Conservation (phyloP, 1,140 invertebrate species). For the Drosophila azteca region DNA sequence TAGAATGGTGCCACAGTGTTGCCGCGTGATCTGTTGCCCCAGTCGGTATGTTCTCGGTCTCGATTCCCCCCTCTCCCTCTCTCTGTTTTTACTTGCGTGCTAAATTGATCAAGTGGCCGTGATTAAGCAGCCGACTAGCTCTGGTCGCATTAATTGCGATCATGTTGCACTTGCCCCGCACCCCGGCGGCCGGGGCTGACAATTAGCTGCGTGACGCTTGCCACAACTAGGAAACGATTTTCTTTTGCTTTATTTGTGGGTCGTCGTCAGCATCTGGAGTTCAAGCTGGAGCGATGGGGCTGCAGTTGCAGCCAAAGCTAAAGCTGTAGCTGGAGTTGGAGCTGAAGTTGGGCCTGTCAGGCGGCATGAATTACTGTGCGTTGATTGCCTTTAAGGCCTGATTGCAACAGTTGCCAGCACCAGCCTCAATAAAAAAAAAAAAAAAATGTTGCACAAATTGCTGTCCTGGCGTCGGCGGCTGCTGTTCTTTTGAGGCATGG, state of each 20-base stretch:
- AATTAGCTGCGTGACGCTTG: slow-evolving; percentile 70
- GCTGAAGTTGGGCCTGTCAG: slow-evolving; percentile 44
- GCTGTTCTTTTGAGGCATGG: slow-evolving; percentile 59
- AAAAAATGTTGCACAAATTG: slow-evolving; percentile 64
- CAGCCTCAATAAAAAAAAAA: slow-evolving; percentile 18
- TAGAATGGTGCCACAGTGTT: too few species aligned
- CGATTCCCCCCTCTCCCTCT: background rate
- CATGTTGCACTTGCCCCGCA: slow-evolving; percentile 48
- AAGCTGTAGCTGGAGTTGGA: slow-evolving; percentile 2
- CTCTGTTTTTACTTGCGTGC: slow-evolving; percentile 30
- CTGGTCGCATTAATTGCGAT: slow-evolving; percentile 68
- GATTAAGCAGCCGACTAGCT: slow-evolving; percentile 39
- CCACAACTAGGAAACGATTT: slow-evolving; percentile 40
- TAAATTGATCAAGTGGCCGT: slow-evolving; percentile 59
- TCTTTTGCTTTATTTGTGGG: slow-evolving; percentile 30
- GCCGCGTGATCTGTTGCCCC: too few species aligned
- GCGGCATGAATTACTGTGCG: slow-evolving; percentile 76
- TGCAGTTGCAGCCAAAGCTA: background rate
- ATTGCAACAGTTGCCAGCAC: slow-evolving; percentile 51
- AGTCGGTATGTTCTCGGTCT: background rate
- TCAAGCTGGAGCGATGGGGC: slow-evolving; percentile 9
- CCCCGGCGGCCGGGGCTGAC: slow-evolving; percentile 16
- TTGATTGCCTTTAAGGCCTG: slow-evolving; percentile 80
- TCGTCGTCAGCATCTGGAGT: slow-evolving; percentile 8
- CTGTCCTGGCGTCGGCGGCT: slow-evolving; percentile 21